Percentiles rank a stretch among this genome's conserved stretches.
phyloP scores from a whole-genome alignment of 1,140 invertebrate species.

The Caenorhabditis briggsae region DNA sequence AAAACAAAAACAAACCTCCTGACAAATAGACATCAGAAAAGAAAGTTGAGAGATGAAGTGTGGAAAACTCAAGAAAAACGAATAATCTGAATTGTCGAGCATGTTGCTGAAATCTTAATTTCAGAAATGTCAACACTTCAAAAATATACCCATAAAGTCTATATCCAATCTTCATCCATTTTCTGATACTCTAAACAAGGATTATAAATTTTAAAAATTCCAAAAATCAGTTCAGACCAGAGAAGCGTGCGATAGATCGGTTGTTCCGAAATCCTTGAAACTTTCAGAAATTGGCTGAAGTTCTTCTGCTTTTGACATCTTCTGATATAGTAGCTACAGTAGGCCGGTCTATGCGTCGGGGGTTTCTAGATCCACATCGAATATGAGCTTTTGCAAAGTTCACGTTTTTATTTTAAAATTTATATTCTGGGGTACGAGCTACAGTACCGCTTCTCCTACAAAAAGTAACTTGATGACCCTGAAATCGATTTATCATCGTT shows the following conservation, averaged over 20 bases:
- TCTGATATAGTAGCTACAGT: not conserved
- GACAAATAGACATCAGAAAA: constrained; percentile 26
- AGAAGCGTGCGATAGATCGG: not conserved
- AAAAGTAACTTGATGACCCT: no score
- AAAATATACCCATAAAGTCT: not conserved
- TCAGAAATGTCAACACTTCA: not conserved
- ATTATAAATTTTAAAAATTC: not conserved
- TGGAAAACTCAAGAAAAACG: constrained; percentile 10
- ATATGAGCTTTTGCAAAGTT: not conserved
- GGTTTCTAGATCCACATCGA: no score
- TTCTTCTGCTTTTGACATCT: not conserved
- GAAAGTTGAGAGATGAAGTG: constrained; percentile 22
- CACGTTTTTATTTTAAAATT: not conserved
- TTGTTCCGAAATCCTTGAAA: constrained; percentile 8
- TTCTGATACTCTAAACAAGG: not conserved
- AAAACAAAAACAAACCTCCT: not conserved
- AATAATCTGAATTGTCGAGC: constrained; percentile 17
- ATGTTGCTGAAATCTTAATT: constrained; percentile 15
- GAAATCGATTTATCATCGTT: not conserved
- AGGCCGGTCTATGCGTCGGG: no score
- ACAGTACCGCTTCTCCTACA: no score
- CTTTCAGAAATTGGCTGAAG: not conserved
- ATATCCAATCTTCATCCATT: constrained; percentile 26
- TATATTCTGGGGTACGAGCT: no score
- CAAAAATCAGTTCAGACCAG: not conserved